Conservation (phyloP, 2,113 vertebrate species). For the Gobio gobio region DNA sequence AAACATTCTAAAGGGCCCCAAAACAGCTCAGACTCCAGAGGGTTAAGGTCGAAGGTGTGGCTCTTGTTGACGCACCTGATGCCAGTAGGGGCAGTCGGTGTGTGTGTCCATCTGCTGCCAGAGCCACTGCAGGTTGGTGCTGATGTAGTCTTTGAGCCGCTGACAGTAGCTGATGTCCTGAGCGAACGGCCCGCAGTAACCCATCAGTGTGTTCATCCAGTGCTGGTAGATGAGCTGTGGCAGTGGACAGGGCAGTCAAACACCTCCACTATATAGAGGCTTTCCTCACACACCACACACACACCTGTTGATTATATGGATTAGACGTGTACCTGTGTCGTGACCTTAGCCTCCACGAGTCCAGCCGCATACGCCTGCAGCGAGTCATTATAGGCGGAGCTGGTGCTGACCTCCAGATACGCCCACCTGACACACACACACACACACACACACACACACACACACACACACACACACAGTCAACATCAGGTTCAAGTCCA, state of each 20-base stretch:
- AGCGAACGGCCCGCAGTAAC: constrained; percentile 87
- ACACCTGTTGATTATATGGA: too few species aligned
- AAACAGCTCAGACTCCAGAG: too few species aligned
- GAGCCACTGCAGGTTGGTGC: constrained; percentile 88
- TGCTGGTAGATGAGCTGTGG: constrained; percentile 91
- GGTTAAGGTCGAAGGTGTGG: too few species aligned
- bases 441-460: background rate
- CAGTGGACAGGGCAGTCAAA: too few species aligned
- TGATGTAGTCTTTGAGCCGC: constrained; percentile 84
- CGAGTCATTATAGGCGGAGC: constrained; percentile 81
- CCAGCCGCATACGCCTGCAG: constrained; percentile 92
- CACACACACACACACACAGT: constrained; percentile 7
- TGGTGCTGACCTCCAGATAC: constrained; percentile 85
- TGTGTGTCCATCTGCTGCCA: constrained; percentile 75
- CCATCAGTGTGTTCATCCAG: constrained; percentile 94
- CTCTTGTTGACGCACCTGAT: constrained; percentile 81
- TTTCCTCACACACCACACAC: too few species aligned
- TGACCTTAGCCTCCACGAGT: constrained; percentile 84
- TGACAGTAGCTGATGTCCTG: constrained; percentile 82
- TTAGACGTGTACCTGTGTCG: constrained; percentile 77
- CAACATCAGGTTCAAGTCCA: background rate
- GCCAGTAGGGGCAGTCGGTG: constrained; percentile 82
- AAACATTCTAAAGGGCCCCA: too few species aligned
- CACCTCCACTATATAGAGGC: too few species aligned
- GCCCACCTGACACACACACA: constrained; percentile 81